phyloP scores from a whole-genome alignment of 2,888 invertebrate genomes.

The Carcina quercana region DNA sequence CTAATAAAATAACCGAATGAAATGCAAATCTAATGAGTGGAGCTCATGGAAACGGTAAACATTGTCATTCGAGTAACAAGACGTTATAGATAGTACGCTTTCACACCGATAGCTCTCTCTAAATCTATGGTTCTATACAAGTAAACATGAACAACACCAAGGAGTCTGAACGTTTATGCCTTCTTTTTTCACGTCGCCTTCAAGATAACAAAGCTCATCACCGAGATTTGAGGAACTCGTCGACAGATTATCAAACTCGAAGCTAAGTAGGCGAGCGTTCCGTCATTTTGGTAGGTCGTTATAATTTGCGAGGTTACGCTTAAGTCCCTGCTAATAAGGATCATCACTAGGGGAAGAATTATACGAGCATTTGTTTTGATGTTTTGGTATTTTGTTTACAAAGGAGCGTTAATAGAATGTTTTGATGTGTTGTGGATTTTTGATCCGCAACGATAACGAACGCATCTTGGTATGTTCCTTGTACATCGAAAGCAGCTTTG shows the following conservation, averaged over 20 bases:
- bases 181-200: slow-evolving; percentile 13
- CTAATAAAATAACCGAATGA: too few relatives aligned
- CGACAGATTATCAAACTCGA: slow-evolving; percentile 60
- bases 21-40: too few relatives aligned
- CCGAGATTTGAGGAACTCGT: slow-evolving; percentile 30
- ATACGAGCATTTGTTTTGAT: slow-evolving; percentile 66
- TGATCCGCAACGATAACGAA: too few relatives aligned
- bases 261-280: slow-evolving; percentile 42
- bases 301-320: slow-evolving; percentile 68
- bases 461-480: too few relatives aligned
- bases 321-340: slow-evolving; percentile 70
- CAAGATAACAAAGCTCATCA: slow-evolving; percentile 23
- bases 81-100: too few relatives aligned
- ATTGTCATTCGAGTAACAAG: too few relatives aligned
- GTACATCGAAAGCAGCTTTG: neutral
- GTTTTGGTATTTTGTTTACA: slow-evolving; percentile 34
- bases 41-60: too few relatives aligned
- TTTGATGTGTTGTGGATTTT: slow-evolving; percentile 14
- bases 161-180: too few relatives aligned
- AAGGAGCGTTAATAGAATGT: slow-evolving; percentile 29
- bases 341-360: slow-evolving; percentile 65
- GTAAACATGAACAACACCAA: too few relatives aligned
- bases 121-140: too few relatives aligned
- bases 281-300: slow-evolving; percentile 50
- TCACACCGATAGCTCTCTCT: too few relatives aligned